Conservation (phyloP, 2,113 vertebrate genomes). For the Sylvietta virens region DNA sequence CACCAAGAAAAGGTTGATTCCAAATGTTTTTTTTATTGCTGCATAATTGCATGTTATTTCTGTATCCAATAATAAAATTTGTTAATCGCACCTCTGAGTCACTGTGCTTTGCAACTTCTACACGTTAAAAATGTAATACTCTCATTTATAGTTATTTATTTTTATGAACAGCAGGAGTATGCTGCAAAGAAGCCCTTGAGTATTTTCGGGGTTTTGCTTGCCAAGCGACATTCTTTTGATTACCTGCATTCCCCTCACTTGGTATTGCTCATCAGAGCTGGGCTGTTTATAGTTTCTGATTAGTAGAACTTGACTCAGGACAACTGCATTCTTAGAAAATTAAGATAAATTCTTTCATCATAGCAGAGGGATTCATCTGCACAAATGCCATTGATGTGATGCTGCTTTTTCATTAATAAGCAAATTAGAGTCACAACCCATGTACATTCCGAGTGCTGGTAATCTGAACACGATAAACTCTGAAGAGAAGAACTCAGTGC, state of each 20-base stretch:
- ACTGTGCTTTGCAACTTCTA: slow-evolving; percentile 2
- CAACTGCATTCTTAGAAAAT: neutral
- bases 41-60: neutral
- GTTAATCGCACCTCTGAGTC: neutral
- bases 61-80: neutral
- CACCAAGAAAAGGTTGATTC: neutral
- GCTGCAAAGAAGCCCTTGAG: neutral
- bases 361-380: neutral
- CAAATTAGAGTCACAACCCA: slow-evolving; percentile 8
- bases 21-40: neutral
- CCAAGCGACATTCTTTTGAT: neutral
- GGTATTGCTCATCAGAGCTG: neutral
- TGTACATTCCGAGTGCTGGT: neutral
- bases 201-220: neutral
- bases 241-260: neutral
- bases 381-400: neutral
- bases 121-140: neutral
- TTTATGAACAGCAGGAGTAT: neutral
- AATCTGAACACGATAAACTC: neutral
- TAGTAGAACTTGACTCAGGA: slow-evolving; percentile 2
- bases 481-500: neutral
- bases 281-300: slow-evolving; percentile 16
- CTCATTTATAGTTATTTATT: neutral
- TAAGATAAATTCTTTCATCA: neutral
- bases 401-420: slow-evolving; percentile 1